Base-by-base conservation (phyloP, 2,797 vertebrate genomes). In the Coreius guichenoti region DNA sequence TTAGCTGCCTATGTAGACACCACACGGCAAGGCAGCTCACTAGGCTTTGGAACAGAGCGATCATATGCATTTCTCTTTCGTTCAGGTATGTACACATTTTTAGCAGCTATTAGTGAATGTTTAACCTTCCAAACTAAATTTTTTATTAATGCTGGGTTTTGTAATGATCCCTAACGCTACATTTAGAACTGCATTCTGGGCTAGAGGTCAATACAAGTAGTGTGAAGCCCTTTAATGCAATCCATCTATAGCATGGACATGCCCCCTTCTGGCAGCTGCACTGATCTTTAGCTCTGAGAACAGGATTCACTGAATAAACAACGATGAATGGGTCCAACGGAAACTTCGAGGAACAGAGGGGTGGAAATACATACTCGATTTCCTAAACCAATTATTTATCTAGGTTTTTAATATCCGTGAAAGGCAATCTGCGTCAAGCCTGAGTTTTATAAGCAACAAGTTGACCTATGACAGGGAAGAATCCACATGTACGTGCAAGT, bases 181-280 rank as follows among this genome's bases (percentile, higher is more conserved):
- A 54, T 69, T 56, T 81, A 81, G 29, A 81, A 39, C 67, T 70
- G 49, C 31, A 76, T 56, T 56, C 74, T 56, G 49, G 49, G 80
- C 4, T 87, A 90, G 90, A 87, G 91, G 88, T 76, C 89, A 68
- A 5, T 77, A 69, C 81, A 72, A 86, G 74, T 88, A 90, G 89
- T 88, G 86, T 88, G 39, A 54, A 85, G 74, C 80, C 45, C 87
- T 90, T 86, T 92, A 92, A 93, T 91, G 88, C 92, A 94, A 92
- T 67, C 90, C 89, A 70, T 70, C 31, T 43, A 81, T 58, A 61
- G 65, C 8, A 58, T 45, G 19, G 36, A 17, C 49, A 68, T 54
- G 49, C 63, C 63, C 63, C 65, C 75, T 36, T 84, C 49, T 79
- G 75, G 51, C 74, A 70, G 75, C 83, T 47, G 26, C 36, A 19